Evolutionary conservation across 2,113 vertebrate species (phyloP).

Genomic region (Macaca fascicularis): DNA sequence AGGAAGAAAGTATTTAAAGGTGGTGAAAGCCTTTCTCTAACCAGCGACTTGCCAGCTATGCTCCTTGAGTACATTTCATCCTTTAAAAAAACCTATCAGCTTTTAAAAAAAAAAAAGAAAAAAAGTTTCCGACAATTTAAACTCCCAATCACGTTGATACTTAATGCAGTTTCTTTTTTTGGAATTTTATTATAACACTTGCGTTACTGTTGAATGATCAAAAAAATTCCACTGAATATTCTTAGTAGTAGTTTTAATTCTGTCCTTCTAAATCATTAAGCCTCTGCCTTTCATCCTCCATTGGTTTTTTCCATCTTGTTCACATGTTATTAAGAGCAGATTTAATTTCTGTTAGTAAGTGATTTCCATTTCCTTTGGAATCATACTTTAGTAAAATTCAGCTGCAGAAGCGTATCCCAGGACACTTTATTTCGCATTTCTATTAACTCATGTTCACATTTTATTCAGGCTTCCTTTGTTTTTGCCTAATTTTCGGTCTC

Average conservation of each 20-base stretch:
- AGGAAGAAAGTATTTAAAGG: background rate
- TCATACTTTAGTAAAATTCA: slow-evolving; percentile 38
- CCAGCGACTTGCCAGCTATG: background rate
- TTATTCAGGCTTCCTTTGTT: background rate
- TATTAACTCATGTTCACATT: background rate
- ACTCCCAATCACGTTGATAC: background rate
- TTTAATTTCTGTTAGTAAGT: slow-evolving; percentile 58
- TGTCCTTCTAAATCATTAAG: slow-evolving; percentile 64
- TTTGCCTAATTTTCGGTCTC: background rate
- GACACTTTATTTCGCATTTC: background rate
- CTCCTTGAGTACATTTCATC: background rate
- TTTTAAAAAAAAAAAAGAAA: background rate
- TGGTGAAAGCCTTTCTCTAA: background rate
- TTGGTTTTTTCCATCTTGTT: slow-evolving; percentile 57
- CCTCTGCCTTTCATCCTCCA: slow-evolving; percentile 38
- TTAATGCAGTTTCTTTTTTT: background rate
- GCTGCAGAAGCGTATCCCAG: background rate
- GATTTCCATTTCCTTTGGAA: background rate
- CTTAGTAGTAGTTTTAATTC: slow-evolving; percentile 51
- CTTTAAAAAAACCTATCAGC: background rate
- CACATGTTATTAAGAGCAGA: slow-evolving; percentile 49
- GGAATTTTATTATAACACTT: background rate
- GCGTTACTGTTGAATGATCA: background rate
- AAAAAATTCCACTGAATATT: background rate
- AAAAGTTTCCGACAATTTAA: background rate